A percentile compares a stretch with the other conserved stretches of the same genome.
These are phyloP conservation scores for Muscina levida DNA, from an alignment of 2,888 invertebrate genomes.

Conservation along the genomic window DNA sequence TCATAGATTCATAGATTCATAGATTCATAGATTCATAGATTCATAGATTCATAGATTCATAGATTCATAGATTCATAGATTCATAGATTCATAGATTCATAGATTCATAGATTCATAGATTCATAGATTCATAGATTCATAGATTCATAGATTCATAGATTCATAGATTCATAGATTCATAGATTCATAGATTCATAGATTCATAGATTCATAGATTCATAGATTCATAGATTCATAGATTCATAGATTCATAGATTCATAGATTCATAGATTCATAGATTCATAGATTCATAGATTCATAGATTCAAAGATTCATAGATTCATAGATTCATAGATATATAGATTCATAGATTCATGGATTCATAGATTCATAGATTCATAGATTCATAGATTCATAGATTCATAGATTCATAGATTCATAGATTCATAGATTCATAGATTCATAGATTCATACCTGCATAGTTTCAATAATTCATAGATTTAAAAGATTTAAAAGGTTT, in stretches of 20 bases:
- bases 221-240: not conserved
- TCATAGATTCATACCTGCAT: constrained; percentile 2
- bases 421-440: not conserved
- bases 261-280: not conserved
- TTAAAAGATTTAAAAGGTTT: no score
- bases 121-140: not conserved
- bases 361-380: not conserved
- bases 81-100: not conserved
- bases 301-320: not conserved
- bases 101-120: not conserved
- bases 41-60: not conserved
- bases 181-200: not conserved
- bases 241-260: not conserved
- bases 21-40: not conserved
- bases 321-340: not conserved
- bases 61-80: not conserved
- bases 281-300: not conserved
- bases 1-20: not conserved
- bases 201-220: not conserved
- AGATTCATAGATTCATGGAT: not conserved
- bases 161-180: not conserved
- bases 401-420: not conserved
- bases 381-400: not conserved
- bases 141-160: not conserved
- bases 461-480: not conserved